These are phyloP conservation scores for Sapajus apella DNA, from an alignment of 2,113 vertebrate species.

Conservation along the genomic window DNA sequence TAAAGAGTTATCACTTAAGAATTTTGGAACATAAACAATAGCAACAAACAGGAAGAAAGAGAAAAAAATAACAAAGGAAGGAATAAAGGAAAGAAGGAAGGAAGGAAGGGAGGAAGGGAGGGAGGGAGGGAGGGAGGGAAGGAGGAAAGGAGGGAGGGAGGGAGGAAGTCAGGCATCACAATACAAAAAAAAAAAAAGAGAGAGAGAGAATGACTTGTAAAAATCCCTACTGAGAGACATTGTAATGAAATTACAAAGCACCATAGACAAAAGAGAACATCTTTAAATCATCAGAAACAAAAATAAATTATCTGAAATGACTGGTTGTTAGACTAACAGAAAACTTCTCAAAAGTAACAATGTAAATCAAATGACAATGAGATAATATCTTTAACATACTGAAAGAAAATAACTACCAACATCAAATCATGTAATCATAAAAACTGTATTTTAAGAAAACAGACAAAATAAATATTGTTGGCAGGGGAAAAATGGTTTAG, in stretches of 20 bases:
- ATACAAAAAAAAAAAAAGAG: too few species aligned
- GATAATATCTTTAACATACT: too few species aligned
- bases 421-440: too few species aligned
- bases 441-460: not conserved
- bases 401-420: too few species aligned
- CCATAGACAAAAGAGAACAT: not conserved
- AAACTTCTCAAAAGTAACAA: too few species aligned
- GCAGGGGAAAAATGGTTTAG: not conserved
- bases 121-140: too few species aligned
- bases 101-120: not conserved
- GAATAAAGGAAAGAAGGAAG: not conserved
- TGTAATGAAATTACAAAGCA: not conserved
- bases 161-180: not conserved
- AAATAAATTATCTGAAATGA: not conserved
- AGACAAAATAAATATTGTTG: not conserved
- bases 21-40: not conserved
- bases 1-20: not conserved
- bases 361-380: too few species aligned
- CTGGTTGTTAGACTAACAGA: not conserved
- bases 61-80: too few species aligned
- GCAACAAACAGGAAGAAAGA: not conserved
- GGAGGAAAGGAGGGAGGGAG: too few species aligned
- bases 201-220: not conserved
- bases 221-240: not conserved
- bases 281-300: not conserved